Conservation (phyloP, 2,888 invertebrate genomes). For the Sinhomidia bicolor region DNA sequence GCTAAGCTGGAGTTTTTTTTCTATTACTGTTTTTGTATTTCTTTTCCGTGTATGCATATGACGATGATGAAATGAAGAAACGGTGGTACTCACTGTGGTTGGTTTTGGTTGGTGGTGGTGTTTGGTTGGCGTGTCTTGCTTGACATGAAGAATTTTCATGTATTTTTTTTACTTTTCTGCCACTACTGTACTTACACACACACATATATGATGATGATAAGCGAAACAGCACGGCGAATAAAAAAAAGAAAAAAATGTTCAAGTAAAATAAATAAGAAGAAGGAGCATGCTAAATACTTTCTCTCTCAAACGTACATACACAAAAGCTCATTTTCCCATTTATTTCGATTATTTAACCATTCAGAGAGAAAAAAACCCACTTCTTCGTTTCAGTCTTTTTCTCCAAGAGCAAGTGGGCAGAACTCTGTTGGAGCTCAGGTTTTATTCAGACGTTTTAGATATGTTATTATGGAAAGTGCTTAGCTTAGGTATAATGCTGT, state of each 20-base stretch:
- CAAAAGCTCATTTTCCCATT: constrained; percentile 42
- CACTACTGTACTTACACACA: constrained; percentile 16
- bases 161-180: constrained; percentile 13
- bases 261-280: too few species aligned
- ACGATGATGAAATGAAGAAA: background rate
- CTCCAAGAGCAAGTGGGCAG: constrained; percentile 7
- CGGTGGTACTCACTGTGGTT: too few species aligned
- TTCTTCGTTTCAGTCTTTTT: background rate
- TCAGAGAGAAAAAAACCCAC: too few species aligned
- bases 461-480: background rate
- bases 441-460: too few species aligned
- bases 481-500: background rate
- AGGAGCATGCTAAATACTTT: constrained; percentile 5
- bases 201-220: constrained; percentile 7
- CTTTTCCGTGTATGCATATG: background rate
- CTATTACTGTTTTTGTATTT: background rate
- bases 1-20: background rate
- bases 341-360: constrained; percentile 35
- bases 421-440: background rate
- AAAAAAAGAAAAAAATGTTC: background rate
- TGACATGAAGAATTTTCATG: constrained; percentile 49
- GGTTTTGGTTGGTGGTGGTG: too few species aligned
- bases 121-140: constrained; percentile 27
- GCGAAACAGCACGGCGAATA: background rate
- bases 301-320: too few species aligned